A percentile compares a stretch with the other conserved stretches of the same genome.
Conservation (phyloP, 2,888 invertebrate species). For the Chelonus formosanus region DNA sequence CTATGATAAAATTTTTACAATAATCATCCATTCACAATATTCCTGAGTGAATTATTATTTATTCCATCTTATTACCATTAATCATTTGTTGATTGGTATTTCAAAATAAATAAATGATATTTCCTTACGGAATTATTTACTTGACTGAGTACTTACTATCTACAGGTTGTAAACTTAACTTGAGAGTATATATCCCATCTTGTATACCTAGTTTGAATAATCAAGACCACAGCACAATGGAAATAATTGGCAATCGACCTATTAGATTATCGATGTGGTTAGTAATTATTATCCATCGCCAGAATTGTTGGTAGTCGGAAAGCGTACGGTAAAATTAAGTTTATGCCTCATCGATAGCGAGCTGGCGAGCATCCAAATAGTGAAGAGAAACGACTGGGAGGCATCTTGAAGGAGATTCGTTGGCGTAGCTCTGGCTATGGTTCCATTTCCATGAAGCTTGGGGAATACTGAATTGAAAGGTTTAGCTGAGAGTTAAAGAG, state of each 20-base stretch:
- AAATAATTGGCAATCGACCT: conserved; percentile 16
- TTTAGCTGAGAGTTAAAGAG: not conserved
- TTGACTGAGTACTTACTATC: not conserved
- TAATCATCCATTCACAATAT: too few relatives aligned
- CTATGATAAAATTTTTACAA: too few relatives aligned
- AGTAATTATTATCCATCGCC: conserved; percentile 14
- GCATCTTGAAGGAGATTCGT: conserved; percentile 1
- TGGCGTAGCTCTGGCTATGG: conserved; percentile 21
- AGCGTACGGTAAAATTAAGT: conserved; percentile 26
- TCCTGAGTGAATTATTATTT: too few relatives aligned
- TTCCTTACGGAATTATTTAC: not conserved
- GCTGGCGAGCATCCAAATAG: conserved; percentile 30
- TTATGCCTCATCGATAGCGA: conserved; percentile 25
- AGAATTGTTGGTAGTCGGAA: conserved; percentile 15
- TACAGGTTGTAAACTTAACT: conserved; percentile 8
- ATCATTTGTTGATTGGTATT: too few relatives aligned
- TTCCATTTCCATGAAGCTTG: conserved; percentile 23
- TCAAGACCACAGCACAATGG: conserved; percentile 5
- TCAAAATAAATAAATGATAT: too few relatives aligned
- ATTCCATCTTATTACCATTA: too few relatives aligned
- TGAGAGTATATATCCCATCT: not conserved
- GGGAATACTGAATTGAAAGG: conserved; percentile 14
- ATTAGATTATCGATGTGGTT: conserved; percentile 9
- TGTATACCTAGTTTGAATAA: conserved; percentile 5
- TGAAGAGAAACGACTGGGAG: not conserved